Evolutionary conservation across 2,888 invertebrate genomes (phyloP).

Genomic region (Bedellia somnulentella): DNA sequence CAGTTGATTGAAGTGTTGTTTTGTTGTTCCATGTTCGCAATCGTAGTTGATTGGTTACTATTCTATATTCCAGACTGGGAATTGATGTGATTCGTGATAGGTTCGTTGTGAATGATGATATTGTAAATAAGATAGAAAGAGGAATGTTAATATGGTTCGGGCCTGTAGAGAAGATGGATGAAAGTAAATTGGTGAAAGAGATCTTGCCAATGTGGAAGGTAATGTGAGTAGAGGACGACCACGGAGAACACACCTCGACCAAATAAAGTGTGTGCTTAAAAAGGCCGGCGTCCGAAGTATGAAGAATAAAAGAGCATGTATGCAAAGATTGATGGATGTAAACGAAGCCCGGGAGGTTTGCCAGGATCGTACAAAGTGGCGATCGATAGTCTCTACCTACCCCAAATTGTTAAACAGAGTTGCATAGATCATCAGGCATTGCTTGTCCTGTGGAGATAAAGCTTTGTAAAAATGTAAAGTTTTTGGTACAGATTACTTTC

Average conservation of each 20-base stretch:
- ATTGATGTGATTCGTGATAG: constrained; percentile 2
- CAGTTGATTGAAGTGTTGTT: too few species aligned
- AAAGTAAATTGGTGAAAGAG: background rate
- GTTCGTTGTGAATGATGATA: background rate
- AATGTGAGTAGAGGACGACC: background rate
- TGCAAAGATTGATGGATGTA: background rate
- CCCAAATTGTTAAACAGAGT: too few species aligned
- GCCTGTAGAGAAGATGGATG: background rate
- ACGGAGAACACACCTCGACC: background rate
- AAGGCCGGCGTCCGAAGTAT: background rate
- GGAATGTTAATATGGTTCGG: background rate
- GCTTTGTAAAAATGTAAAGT: too few species aligned
- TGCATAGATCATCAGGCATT: too few species aligned
- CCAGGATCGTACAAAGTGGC: background rate
- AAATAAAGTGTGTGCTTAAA: background rate
- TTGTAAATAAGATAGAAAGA: background rate
- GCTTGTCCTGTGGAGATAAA: too few species aligned
- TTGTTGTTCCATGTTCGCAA: too few species aligned
- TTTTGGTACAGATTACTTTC: too few species aligned
- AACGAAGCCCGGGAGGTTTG: background rate
- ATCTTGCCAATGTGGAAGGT: background rate
- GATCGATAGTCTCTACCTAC: too few species aligned
- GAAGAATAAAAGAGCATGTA: background rate
- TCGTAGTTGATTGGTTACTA: too few species aligned
- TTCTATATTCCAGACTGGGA: too few species aligned